phyloP scores from a whole-genome alignment of 2,888 invertebrate genomes.

The Hydrotaea diabolus region DNA sequence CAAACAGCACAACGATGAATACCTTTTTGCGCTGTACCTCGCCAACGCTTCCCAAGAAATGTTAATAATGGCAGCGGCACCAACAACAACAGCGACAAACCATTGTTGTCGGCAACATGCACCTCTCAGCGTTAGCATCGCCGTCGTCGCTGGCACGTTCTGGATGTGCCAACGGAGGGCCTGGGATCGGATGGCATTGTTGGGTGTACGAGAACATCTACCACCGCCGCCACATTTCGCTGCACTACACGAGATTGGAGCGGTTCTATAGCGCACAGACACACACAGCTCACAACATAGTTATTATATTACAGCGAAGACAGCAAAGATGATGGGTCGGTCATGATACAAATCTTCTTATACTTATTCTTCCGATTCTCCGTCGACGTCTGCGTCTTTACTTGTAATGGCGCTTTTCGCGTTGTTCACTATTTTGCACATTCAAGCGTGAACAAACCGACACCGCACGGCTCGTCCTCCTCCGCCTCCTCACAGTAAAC shows the following conservation, averaged over 20 bases:
- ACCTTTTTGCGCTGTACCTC: conserved; percentile 35
- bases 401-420: conserved; percentile 57
- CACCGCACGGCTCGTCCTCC: conserved; percentile 30
- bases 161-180: conserved; percentile 32
- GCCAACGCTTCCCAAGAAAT: conserved; percentile 60
- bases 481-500: conserved; percentile 28
- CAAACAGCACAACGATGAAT: too few relatives aligned
- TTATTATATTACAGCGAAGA: conserved; percentile 58
- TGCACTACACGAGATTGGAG: neutral
- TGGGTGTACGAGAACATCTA: neutral
- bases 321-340: conserved; percentile 61
- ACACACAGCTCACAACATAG: conserved; percentile 44
- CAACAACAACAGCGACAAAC: conserved; percentile 49
- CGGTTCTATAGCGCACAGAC: conserved; percentile 15
- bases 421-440: conserved; percentile 60
- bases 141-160: conserved; percentile 53
- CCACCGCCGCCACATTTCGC: conserved; percentile 6
- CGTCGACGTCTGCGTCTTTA: conserved; percentile 29
- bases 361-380: conserved; percentile 31
- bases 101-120: conserved; percentile 53
- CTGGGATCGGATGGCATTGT: conserved; percentile 17
- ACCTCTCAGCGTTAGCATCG: conserved; percentile 47
- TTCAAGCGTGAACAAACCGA: conserved; percentile 56
- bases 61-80: conserved; percentile 55
- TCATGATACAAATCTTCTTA: conserved; percentile 62